Evolutionary conservation across 2,888 invertebrate genomes (phyloP).

Genomic region (Ptilodon capucinus): DNA sequence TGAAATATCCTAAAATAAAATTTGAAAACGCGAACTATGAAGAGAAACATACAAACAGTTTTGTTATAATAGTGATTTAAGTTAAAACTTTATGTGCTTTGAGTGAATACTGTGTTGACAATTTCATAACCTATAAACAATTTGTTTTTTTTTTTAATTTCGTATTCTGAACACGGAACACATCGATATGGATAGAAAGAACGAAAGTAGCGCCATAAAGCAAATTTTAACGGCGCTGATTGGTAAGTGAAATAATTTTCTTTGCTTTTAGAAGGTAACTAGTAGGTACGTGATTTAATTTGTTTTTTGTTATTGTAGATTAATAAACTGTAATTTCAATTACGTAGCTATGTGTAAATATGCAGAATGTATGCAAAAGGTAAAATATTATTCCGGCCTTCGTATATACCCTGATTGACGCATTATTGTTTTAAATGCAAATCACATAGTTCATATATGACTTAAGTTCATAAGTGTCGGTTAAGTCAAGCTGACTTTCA

Average conservation of each 20-base stretch:
- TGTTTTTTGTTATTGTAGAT: background rate
- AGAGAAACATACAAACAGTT: constrained; percentile 13
- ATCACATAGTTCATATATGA: background rate
- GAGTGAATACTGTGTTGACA: constrained; percentile 2
- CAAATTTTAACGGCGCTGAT: constrained; percentile 60
- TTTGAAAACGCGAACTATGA: constrained; percentile 11
- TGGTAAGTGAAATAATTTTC: constrained; percentile 44
- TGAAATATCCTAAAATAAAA: constrained; percentile 3
- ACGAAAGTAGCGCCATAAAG: constrained; percentile 42
- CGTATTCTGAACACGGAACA: constrained; percentile 16
- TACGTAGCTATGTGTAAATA: too few relatives aligned
- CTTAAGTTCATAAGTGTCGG: too few relatives aligned
- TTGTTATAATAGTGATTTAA: constrained; percentile 5
- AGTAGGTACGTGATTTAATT: too few relatives aligned
- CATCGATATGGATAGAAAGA: constrained; percentile 47
- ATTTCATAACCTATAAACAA: constrained; percentile 30
- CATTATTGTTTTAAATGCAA: constrained; percentile 1
- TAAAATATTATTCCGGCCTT: too few relatives aligned
- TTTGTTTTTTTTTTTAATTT: constrained; percentile 22
- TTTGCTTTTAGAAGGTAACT: constrained; percentile 7
- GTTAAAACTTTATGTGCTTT: constrained; percentile 7
- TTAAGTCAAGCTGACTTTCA: too few relatives aligned
- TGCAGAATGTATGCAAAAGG: too few relatives aligned
- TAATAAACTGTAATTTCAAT: constrained; percentile 7
- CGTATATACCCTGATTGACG: too few relatives aligned